Base-by-base conservation (phyloP, 2,797 vertebrate species). In the Acanthurus tractus region DNA sequence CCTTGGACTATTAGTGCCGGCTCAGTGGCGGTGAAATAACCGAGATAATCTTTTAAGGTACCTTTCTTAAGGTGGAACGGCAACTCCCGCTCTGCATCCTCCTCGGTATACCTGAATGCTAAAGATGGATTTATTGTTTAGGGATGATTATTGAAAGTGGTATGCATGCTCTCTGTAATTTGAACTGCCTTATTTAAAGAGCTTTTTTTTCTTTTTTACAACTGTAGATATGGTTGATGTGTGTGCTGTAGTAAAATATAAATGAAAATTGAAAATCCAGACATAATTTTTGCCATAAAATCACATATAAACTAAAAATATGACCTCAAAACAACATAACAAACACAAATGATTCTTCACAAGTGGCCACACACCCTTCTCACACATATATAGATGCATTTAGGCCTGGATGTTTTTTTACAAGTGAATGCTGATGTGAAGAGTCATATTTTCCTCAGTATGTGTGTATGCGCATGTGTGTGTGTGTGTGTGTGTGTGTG, bases 31-130 rank as follows among this genome's bases (percentile, higher is more conserved):
- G 97, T 98, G 97, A 98, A 98, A 99, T 98, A 99, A 98, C 97
- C 96, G 95, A 97, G 97, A 98, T 99, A 98, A 99, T 99, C 97
- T 98, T 97, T 99, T 99, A 99, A 98, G 98, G 98, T 98, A 95
- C 96, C 94, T 94, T 94, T 96, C 96, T 99, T 98, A 98, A 98
- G 97, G 97, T 98, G 97, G 98, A 98, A 96, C 94, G 76, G 88
- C 76, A 89, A 79, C 86, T 84, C 71, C 69, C 5, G 70, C 82
- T 79, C 68, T 79, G 83, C 79, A 71, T 77, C 79, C 68, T 82
- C 75, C 68, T 71, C 63, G 17, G 12, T 63, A 18, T 70, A 68
- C 64, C 70, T 78, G 72, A 72, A 66, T 50, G 79, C 52, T 72
- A 18, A 62, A 70, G 44, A 81, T 74, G 72, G 74, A 78, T 83